Base-by-base conservation (phyloP, 2,888 invertebrate genomes). In the Chesias legatella region DNA sequence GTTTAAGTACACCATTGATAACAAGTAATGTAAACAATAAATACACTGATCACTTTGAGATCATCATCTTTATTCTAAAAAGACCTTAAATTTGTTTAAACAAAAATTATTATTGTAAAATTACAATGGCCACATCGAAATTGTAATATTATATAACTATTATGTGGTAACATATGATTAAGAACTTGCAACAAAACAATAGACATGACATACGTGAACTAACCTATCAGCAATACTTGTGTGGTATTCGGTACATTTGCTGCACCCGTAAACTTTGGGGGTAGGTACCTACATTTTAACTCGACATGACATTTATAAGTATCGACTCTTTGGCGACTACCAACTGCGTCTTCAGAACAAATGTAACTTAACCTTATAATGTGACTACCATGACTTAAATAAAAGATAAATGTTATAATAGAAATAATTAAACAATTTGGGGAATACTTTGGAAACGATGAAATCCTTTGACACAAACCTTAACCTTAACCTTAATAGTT, bases 371-470 rank as follows among this genome's bases (percentile, higher is more conserved):
- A 62, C 58, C 74, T 73, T 78, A 48, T 68, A 63, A 62, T 63
- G 68, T 80, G 84, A 84, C 84, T 82, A 82, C 69, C n/a, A n/a
- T n/a, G 82, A 79, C 83, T 84, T 84, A 82, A 73, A 67, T 67
- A 70, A 66, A 71, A 71, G 56, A 53, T 63, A 63, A 63, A 58
- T 47, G 64, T 63, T 53, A 66, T 66, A 65, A 67, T 65, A 63
- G 65, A 69, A 72, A 73, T 76, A 81, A 78, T 50, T 72, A 79
- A 85, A 77, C 75, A 79, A 82, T 88, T 88, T 86, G 85, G 88
- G 86, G 85, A 85, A 86, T 86, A 88, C 88, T 88, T 88, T 88
- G 88, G 88, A 88, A 88, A 86, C 86, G 86, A 85, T 85, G 40
- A 84, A 83, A 85, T 84, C 86, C 81, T 86, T 85, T 84, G 85